Percentiles rank a stretch among this genome's conserved stretches.
These are phyloP conservation scores for Agonopterix alstromeriana DNA, from an alignment of 2,888 invertebrate species.

Conservation along the genomic window DNA sequence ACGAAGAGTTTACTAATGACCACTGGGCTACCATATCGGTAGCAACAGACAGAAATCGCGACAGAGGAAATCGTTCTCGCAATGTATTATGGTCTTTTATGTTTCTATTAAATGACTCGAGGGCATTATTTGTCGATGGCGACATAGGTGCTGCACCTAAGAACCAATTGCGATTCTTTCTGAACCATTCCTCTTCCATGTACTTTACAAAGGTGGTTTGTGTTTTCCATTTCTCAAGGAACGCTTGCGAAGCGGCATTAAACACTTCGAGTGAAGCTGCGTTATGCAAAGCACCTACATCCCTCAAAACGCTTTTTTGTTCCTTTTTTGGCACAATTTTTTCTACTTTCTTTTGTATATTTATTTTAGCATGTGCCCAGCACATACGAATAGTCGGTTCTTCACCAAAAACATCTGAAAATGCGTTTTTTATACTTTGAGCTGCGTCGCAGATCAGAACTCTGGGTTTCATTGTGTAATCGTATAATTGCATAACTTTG, in stretches of 20 bases:
- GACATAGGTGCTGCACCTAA: slow-evolving; percentile 4
- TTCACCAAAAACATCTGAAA: slow-evolving; percentile 6
- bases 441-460: slow-evolving; percentile 17
- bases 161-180: slow-evolving; percentile 5
- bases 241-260: not conserved
- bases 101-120: slow-evolving; percentile 10
- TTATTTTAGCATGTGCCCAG: slow-evolving; percentile 1
- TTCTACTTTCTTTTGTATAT: not conserved
- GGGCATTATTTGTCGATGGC: slow-evolving; percentile 11
- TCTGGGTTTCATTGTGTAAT: slow-evolving; percentile 10
- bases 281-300: slow-evolving; percentile 1
- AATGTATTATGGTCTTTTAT: slow-evolving; percentile 10
- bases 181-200: slow-evolving; percentile 4
- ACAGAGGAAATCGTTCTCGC: slow-evolving; percentile 12
- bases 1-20: slow-evolving; percentile 6
- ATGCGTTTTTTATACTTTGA: slow-evolving; percentile 10
- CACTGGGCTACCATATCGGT: slow-evolving; percentile 12
- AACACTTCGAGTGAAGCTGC: not conserved
- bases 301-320: not conserved
- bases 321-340: not conserved
- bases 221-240: slow-evolving; percentile 1
- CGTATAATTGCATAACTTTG: slow-evolving; percentile 9
- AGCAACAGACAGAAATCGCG: slow-evolving; percentile 12
- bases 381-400: not conserved
- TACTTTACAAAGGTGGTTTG: slow-evolving; percentile 2